A percentile compares a stretch with the other conserved stretches of the same genome.
These are phyloP conservation scores for Steinernema hermaphroditum DNA, from an alignment of 2,888 invertebrate genomes.

Conservation along the genomic window DNA sequence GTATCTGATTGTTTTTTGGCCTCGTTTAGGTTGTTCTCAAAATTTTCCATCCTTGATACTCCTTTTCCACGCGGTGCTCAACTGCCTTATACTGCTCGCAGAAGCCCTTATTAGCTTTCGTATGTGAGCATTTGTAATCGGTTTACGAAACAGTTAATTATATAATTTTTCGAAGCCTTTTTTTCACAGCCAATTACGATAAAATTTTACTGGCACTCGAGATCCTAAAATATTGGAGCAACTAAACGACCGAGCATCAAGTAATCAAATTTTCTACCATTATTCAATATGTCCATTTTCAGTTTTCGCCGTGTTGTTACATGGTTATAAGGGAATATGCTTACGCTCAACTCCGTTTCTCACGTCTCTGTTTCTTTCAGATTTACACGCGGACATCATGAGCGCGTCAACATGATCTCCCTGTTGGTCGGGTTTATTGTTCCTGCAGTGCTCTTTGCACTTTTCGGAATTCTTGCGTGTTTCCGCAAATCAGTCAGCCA, in stretches of 20 bases:
- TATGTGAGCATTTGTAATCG: no score
- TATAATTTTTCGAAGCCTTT: no score
- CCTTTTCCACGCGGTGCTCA: no score
- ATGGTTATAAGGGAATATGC: constrained; percentile 18
- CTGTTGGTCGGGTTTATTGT: constrained; percentile 15
- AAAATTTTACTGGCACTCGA: no score
- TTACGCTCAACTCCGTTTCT: not conserved
- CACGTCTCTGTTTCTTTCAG: not conserved
- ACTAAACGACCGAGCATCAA: not conserved
- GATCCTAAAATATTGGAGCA: not conserved
- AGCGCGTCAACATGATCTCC: not conserved
- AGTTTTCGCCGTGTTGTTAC: constrained; percentile 18
- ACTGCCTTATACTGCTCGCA: no score
- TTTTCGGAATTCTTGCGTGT: constrained; percentile 14
- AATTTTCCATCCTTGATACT: no score
- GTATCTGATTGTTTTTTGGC: not conserved
- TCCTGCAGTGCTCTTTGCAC: constrained; percentile 17
- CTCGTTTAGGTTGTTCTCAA: no score
- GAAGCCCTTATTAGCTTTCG: no score
- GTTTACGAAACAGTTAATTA: no score
- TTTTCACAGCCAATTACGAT: no score
- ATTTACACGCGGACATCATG: not conserved
- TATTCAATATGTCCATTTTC: constrained; percentile 25
- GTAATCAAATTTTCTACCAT: constrained; percentile 11
- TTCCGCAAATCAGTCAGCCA: constrained; percentile 18